Evolutionary conservation across 1,140 invertebrate genomes (phyloP).

Genomic region (Drosophila burlai): DNA sequence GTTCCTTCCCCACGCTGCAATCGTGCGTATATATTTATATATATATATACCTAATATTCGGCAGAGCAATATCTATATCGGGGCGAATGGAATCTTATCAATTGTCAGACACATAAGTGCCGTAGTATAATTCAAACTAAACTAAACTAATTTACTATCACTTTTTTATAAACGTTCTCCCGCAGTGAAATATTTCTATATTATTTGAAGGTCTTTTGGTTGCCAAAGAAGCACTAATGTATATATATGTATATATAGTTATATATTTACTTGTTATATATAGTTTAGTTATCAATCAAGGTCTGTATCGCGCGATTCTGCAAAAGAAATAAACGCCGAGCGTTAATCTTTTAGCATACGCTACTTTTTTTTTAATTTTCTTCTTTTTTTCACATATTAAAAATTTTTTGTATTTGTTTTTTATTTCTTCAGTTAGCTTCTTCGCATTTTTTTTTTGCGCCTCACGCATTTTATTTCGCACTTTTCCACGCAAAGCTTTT

Average conservation of each 20-base stretch:
- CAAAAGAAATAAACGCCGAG: conserved; percentile 42
- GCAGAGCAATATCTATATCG: conserved; percentile 41
- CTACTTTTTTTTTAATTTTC: conserved; percentile 9
- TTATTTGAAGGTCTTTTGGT: conserved; percentile 51
- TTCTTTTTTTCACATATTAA: conserved; percentile 22
- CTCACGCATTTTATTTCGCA: conserved; percentile 60
- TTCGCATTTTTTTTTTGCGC: conserved; percentile 23
- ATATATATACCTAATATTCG: conserved; percentile 5
- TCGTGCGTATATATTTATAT: conserved; percentile 8
- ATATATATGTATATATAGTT: conserved; percentile 8
- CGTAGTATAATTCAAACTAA: conserved; percentile 67
- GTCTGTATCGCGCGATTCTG: conserved; percentile 72
- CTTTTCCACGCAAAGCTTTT: conserved; percentile 48
- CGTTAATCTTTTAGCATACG: conserved; percentile 50
- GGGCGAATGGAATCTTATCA: conserved; percentile 60
- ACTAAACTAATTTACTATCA: conserved; percentile 69
- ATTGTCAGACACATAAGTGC: conserved; percentile 65
- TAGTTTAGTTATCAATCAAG: conserved; percentile 67
- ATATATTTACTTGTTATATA: conserved; percentile 19
- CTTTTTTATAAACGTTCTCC: conserved; percentile 30
- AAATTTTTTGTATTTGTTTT: conserved; percentile 19
- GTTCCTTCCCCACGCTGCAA: conserved; percentile 1
- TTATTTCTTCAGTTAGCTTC: conserved; percentile 14
- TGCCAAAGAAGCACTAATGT: conserved; percentile 23
- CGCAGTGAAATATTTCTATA: conserved; percentile 28